phyloP scores from a whole-genome alignment of 2,888 invertebrate genomes.

The Resseliella maxima region DNA sequence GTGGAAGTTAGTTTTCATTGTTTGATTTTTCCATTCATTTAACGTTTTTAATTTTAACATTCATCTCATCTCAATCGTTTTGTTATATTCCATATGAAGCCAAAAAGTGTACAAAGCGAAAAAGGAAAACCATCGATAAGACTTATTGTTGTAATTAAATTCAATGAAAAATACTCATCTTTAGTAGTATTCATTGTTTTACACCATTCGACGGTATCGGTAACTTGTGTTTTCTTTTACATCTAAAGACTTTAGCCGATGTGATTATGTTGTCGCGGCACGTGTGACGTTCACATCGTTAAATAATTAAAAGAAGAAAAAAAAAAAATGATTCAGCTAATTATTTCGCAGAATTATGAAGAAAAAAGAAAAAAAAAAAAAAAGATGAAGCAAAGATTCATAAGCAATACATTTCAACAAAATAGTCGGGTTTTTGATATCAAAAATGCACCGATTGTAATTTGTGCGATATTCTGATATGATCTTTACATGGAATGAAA shows the following conservation, averaged over 20 bases:
- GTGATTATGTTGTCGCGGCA: background rate
- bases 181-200: background rate
- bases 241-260: background rate
- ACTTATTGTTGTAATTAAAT: background rate
- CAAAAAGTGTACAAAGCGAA: background rate
- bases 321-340: no score
- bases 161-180: constrained; percentile 1
- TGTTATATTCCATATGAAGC: background rate
- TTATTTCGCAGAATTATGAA: background rate
- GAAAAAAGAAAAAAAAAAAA: no score
- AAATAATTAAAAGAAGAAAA: no score
- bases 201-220: background rate
- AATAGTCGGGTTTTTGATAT: background rate
- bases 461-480: constrained; percentile 17
- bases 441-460: background rate
- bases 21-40: no score
- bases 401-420: constrained; percentile 33
- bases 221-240: background rate
- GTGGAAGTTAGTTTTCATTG: background rate
- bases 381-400: no score
- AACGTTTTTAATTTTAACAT: constrained; percentile 1
- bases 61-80: background rate
- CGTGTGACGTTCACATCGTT: background rate
- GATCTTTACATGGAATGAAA: constrained; percentile 16
- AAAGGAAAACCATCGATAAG: background rate